Conservation (phyloP, 37 sponge, comb jelly and placozoan genomes). For the Eunapius fragilis region DNA sequence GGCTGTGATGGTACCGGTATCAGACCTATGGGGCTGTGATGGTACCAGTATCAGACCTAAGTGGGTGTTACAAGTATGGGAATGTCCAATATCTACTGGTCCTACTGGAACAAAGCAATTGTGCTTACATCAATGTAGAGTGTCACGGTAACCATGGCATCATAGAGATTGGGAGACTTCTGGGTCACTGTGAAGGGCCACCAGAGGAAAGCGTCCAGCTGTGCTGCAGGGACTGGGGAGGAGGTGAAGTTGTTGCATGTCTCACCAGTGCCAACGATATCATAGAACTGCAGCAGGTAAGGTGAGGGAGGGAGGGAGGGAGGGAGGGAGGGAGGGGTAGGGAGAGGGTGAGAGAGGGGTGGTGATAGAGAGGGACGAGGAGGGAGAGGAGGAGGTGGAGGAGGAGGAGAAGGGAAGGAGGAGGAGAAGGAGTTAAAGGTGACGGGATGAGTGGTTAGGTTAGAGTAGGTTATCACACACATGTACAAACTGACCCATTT, state of each 20-base stretch:
- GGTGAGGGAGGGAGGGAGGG: background rate
- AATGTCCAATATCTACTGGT: background rate
- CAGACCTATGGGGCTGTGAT: too few relatives aligned
- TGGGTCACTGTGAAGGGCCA: constrained; percentile 32
- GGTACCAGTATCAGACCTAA: too few relatives aligned
- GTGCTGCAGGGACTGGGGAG: background rate
- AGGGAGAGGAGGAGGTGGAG: background rate
- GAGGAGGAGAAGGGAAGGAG: background rate
- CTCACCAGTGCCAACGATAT: background rate
- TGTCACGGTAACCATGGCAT: constrained; percentile 2
- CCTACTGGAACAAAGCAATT: background rate
- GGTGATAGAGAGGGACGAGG: constrained; percentile 2
- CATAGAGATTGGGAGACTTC: constrained; percentile 7
- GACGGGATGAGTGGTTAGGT: too few relatives aligned
- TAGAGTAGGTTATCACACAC: too few relatives aligned
- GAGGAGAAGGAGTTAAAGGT: constrained; percentile 1
- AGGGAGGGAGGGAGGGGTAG: background rate
- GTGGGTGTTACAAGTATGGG: background rate
- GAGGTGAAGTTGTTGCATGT: constrained; percentile 15
- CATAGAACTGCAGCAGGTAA: constrained; percentile 8
- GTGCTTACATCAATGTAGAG: background rate
- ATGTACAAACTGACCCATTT: too few relatives aligned
- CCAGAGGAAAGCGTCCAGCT: constrained; percentile 47
- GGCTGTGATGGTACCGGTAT: too few relatives aligned
- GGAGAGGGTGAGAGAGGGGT: background rate